phyloP scores from a whole-genome alignment of 2,797 vertebrate genomes.

The Fistularia tabacaria region DNA sequence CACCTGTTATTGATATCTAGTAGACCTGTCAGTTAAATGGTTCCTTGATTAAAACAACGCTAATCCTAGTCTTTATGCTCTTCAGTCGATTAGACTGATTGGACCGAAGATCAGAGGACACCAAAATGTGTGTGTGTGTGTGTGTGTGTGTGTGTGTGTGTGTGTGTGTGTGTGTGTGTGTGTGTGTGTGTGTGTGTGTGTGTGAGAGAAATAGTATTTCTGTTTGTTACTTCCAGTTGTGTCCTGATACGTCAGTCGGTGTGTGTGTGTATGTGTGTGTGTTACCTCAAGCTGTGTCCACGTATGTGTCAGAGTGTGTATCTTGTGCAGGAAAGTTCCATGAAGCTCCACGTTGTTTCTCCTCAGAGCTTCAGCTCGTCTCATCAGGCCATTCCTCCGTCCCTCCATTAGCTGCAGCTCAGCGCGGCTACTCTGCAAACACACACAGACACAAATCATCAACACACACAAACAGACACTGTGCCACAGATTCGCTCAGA shows the following conservation, averaged over 20 bases:
- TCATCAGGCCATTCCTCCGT: slow-evolving; percentile 85
- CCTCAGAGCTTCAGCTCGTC: slow-evolving; percentile 85
- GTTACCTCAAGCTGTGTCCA: slow-evolving; percentile 90
- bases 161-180: slow-evolving; percentile 6
- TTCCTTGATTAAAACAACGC: slow-evolving; percentile 36
- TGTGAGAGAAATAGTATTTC: neutral
- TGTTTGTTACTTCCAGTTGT: too few relatives aligned
- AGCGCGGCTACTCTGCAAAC: slow-evolving; percentile 82
- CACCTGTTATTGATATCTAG: too few relatives aligned
- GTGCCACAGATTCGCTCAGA: neutral
- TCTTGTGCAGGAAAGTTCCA: slow-evolving; percentile 80
- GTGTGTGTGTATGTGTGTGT: slow-evolving; percentile 15
- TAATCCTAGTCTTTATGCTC: slow-evolving; percentile 52
- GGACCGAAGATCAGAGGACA: slow-evolving; percentile 20
- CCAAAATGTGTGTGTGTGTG: neutral
- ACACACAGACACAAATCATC: neutral
- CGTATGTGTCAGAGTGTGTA: slow-evolving; percentile 88
- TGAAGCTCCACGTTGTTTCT: slow-evolving; percentile 82
- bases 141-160: slow-evolving; percentile 8
- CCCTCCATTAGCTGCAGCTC: slow-evolving; percentile 89
- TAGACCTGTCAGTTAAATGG: neutral
- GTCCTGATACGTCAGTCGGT: too few relatives aligned
- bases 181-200: slow-evolving; percentile 8
- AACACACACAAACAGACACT: slow-evolving; percentile 1
- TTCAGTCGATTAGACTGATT: slow-evolving; percentile 34